Evolutionary conservation across 92 coral and sea anemone genomes (phyloP).

Genomic region (Meandrina meandrites): DNA sequence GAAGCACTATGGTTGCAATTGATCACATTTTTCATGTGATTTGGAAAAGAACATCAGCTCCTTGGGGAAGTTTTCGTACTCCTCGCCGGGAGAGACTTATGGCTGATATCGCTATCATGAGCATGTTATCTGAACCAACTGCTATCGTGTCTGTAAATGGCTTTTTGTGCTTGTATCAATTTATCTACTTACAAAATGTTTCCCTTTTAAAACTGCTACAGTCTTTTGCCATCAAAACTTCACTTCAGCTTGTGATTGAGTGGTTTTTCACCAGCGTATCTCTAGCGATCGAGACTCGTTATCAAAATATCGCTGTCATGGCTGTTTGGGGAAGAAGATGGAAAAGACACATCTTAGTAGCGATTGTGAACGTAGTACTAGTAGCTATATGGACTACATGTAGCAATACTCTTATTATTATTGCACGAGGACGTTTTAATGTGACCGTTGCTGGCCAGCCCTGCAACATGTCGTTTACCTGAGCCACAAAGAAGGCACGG

Average conservation of each 20-base stretch:
- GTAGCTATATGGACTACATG: not conserved
- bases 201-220: not conserved
- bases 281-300: conserved; percentile 31
- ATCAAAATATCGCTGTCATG: conserved; percentile 39
- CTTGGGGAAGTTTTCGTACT: conserved; percentile 49
- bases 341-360: too few relatives aligned
- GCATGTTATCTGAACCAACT: conserved; percentile 33
- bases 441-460: not conserved
- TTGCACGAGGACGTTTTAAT: not conserved
- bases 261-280: conserved; percentile 43
- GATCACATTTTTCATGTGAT: conserved; percentile 24
- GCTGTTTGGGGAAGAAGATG: conserved; percentile 33
- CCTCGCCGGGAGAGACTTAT: conserved; percentile 45
- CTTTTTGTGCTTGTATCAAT: not conserved
- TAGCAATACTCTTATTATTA: not conserved
- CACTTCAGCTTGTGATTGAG: conserved; percentile 21
- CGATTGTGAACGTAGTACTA: conserved; percentile 4
- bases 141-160: conserved; percentile 32
- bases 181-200: too few relatives aligned
- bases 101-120: conserved; percentile 45
- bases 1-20: conserved; percentile 27
- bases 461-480: not conserved
- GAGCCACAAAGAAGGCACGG: not conserved
- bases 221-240: conserved; percentile 7
- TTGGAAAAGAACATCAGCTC: conserved; percentile 14